Evolutionary conservation across 2,888 invertebrate genomes (phyloP), one percentile per base, ranked within the genome.

Genomic region (Hermaeophaga mercurialis): DNA sequence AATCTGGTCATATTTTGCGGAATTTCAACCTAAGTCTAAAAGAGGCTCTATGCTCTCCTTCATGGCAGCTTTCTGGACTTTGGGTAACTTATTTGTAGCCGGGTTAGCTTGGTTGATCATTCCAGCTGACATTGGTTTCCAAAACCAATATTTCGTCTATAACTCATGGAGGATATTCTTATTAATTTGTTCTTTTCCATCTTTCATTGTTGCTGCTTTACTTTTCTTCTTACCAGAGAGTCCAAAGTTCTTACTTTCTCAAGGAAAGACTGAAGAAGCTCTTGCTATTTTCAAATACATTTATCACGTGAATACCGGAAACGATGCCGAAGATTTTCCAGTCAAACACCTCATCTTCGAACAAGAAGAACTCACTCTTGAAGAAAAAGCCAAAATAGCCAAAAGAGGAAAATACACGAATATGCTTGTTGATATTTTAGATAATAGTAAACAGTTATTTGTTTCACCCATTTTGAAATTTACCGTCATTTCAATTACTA

Each of bases 61-160:
- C 75, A 91, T 95, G 89, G 94, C 95, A 56, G 94, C 94, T 48
- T 95, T 94, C 79, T 95, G 95, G 95, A 95, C 95, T 55, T 85
- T 94, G 68, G 95, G 95, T 65, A 94, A 94, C 77, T 82, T 95
- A 65, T 89, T 94, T 73, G 94, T 94, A 54, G 94, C 95, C 67
- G 92, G 94, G 75, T 78, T 87, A 64, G 88, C 88, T 62, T 88
- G 88, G 88, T 80, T 88, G 62, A 86, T 88, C 68, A 88, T 88
- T 61, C 88, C 88, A 65, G 83, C 84, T 82, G 88, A 83, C 66
- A 87, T 91, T 71, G 91, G 90, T 66, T 83, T 87, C 58, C 75
- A 78, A 36, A 85, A 87, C 18, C 77, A 82, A 45, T 79, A 82
- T 48, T 92, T 94, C 78, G 85, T 85, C 19, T 94, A 91, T 80